Evolutionary conservation across 2,888 invertebrate genomes (phyloP).

Genomic region (Cataglyphis cursor): DNA sequence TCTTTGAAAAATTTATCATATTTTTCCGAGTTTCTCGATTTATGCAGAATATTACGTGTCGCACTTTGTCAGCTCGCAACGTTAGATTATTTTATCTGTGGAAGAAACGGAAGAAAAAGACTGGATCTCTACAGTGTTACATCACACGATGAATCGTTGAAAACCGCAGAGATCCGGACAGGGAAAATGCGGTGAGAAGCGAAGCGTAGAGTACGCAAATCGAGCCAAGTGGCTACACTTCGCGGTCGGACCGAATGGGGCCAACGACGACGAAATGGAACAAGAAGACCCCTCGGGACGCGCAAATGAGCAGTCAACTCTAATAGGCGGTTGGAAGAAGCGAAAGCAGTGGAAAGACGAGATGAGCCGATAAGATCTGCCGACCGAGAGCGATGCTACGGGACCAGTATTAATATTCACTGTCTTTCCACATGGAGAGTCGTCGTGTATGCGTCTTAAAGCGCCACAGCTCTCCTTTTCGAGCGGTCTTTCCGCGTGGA

Average conservation of each 20-base stretch:
- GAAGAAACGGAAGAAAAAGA: neutral
- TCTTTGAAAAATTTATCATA: neutral
- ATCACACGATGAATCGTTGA: constrained; percentile 20
- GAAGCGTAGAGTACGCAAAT: constrained; percentile 66
- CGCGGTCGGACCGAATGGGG: constrained; percentile 53
- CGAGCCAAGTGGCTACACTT: constrained; percentile 66
- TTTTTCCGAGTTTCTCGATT: neutral
- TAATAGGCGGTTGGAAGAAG: constrained; percentile 71
- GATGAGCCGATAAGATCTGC: constrained; percentile 83
- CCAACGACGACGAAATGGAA: constrained; percentile 57
- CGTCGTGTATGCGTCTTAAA: constrained; percentile 36
- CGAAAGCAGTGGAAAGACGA: constrained; percentile 77
- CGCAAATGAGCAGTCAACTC: constrained; percentile 69
- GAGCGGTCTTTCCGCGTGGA: constrained; percentile 61
- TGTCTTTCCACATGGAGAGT: constrained; percentile 69
- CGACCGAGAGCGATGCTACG: constrained; percentile 77
- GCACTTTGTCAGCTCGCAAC: neutral
- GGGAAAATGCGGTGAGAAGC: constrained; percentile 7
- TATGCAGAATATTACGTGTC: neutral
- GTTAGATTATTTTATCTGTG: constrained; percentile 20
- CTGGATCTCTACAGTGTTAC: neutral
- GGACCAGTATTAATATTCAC: constrained; percentile 83
- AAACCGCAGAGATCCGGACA: constrained; percentile 18
- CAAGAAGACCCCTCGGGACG: constrained; percentile 57
- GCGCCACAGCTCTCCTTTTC: constrained; percentile 55